Percentiles rank a stretch among this genome's conserved stretches.
phyloP scores from a whole-genome alignment of 2,113 vertebrate species.

The Protobothrops mucrosquamatus region DNA sequence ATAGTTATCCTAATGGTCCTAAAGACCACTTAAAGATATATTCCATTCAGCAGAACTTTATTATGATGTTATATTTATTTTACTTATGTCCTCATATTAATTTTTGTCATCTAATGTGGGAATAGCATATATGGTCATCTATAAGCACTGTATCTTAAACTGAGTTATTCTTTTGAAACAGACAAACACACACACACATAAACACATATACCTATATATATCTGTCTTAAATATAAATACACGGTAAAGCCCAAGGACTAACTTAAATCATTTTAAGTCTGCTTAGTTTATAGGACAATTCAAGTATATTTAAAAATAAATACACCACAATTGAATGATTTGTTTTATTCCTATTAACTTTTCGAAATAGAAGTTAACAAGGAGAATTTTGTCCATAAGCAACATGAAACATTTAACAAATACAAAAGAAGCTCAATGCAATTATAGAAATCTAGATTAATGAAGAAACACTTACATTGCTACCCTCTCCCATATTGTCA shows the following conservation, averaged over 20 bases:
- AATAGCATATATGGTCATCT: background rate
- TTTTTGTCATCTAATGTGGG: background rate
- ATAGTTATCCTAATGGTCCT: background rate
- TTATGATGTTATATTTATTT: background rate
- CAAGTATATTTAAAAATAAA: background rate
- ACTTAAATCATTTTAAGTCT: background rate
- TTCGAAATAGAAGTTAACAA: background rate
- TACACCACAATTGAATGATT: background rate
- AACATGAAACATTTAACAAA: background rate
- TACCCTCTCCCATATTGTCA: background rate
- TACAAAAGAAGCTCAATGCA: background rate
- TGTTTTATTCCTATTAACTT: background rate
- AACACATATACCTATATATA: background rate
- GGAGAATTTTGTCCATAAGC: background rate
- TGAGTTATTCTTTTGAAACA: background rate
- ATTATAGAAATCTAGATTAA: background rate
- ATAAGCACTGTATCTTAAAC: background rate
- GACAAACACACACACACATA: background rate
- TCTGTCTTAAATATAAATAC: background rate
- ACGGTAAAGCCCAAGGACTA: background rate
- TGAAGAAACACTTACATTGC: background rate
- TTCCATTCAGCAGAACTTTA: background rate
- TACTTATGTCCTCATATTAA: background rate
- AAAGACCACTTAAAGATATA: background rate
- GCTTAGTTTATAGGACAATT: background rate